phyloP scores from a whole-genome alignment of 2,888 invertebrate species.

The Zele albiditarsus region DNA sequence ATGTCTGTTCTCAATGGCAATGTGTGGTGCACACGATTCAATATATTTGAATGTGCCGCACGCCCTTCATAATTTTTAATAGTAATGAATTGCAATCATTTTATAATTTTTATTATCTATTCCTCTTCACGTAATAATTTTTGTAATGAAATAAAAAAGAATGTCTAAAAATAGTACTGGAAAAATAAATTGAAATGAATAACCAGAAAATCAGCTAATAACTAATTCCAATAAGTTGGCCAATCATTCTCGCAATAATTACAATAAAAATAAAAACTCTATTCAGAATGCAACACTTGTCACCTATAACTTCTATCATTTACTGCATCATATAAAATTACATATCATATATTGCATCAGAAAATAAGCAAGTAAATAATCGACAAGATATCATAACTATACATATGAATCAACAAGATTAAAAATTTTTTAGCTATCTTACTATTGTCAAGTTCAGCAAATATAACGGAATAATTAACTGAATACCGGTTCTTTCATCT shows the following conservation, averaged over 20 bases:
- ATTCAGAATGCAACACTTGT: not conserved
- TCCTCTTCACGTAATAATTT: not conserved
- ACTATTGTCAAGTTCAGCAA: no score
- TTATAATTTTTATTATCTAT: not conserved
- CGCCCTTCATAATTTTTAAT: not conserved
- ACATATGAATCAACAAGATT: not conserved
- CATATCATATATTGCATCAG: not conserved
- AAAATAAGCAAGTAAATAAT: not conserved
- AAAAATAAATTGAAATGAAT: no score
- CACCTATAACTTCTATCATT: not conserved
- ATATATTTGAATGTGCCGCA: not conserved
- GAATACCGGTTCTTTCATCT: no score
- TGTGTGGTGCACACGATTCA: not conserved
- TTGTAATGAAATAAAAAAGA: no score
- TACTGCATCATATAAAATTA: not conserved
- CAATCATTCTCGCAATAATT: not conserved
- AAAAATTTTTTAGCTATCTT: no score
- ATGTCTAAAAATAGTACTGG: no score
- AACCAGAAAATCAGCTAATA: not conserved
- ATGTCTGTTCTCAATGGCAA: conserved; percentile 26
- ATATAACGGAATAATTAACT: no score
- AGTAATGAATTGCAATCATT: conserved; percentile 9
- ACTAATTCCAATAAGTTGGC: not conserved
- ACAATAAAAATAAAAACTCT: not conserved
- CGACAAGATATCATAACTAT: not conserved